Base-by-base conservation (phyloP, 92 coral and sea anemone genomes). In the Heliopora coerulea region DNA sequence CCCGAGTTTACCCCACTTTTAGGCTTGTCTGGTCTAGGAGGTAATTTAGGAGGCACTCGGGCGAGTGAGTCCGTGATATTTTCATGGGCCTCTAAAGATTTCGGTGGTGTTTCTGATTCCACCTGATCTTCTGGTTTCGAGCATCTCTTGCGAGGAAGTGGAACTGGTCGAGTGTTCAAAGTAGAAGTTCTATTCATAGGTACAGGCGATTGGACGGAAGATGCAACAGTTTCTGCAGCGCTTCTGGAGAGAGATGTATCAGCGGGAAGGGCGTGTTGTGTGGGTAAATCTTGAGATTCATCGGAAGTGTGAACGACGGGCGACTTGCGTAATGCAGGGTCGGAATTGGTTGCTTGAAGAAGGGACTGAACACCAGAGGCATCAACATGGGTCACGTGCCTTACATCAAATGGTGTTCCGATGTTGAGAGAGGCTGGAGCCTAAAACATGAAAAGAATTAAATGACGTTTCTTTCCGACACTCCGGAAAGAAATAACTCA, bases 331-430 rank as follows among this genome's bases (percentile, higher is more conserved):
- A n/a, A n/a, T n/a, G n/a, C n/a, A n/a, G n/a, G n/a, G 3, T 56
- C 61, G 2, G 61, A 56, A 34, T 33, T 83, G 33, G 97, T 96
- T 11, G 93, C 96, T 49, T 72, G 68, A 40, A 95, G 75, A 15
- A 95, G 85, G 58, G 99, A 96, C 85, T 95, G 89, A 18, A 95
- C 86, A 82, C 81, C 90, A 66, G 84, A 88, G n/a, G 88, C 91
- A 49, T 92, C 91, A 31, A 95, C 90, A 75, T 95, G 99, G 39
- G 91, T 90, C 54, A 95, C 61, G 46, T 95, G 99, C 56, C 86
- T 91, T 9, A 95, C 96, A 74, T 95, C 91, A 50, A 95, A 95
- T 18, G 99, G 99, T 60, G 78, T 68, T 46, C 99, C 87, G 58
- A 95, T 90, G 32, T 68, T 70, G 4, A 54, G 49, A 23, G 77